These are phyloP conservation scores for Gracilinanus agilis DNA, from an alignment of 2,113 vertebrate species.

Conservation along the genomic window DNA sequence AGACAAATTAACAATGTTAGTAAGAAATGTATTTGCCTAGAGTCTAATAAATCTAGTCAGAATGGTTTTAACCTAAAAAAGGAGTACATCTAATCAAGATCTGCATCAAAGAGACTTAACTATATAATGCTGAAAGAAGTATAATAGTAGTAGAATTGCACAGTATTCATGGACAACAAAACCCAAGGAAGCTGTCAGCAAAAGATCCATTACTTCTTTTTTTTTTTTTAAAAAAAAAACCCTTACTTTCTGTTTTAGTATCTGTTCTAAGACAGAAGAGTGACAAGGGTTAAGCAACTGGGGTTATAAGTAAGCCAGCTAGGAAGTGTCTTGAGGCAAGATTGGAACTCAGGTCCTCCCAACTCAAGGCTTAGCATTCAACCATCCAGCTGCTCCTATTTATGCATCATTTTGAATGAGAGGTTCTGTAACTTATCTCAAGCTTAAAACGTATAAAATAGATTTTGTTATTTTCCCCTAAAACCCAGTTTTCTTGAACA, in stretches of 20 bases:
- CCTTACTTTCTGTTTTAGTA: too few species aligned
- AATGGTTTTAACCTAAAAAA: neutral
- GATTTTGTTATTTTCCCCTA: too few species aligned
- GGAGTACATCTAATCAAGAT: neutral
- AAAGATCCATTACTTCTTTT: neutral
- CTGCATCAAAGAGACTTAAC: neutral
- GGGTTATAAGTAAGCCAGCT: too few species aligned
- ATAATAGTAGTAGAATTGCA: neutral
- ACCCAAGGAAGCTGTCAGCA: neutral
- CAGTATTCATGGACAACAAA: neutral
- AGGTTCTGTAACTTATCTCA: neutral
- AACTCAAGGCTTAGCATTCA: too few species aligned
- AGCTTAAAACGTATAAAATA: too few species aligned
- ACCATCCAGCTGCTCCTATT: neutral
- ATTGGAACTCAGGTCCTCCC: too few species aligned
- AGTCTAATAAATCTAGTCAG: neutral
- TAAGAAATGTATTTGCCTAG: neutral
- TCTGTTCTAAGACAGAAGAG: too few species aligned
- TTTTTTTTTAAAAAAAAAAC: too few species aligned
- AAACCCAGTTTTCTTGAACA: too few species aligned
- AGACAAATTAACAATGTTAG: neutral
- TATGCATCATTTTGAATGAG: neutral
- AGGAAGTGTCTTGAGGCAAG: too few species aligned
- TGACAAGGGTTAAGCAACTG: too few species aligned
- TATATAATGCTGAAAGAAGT: neutral